Evolutionary conservation across 2,113 vertebrate genomes (phyloP).

Genomic region (Corynorhinus townsendii): DNA sequence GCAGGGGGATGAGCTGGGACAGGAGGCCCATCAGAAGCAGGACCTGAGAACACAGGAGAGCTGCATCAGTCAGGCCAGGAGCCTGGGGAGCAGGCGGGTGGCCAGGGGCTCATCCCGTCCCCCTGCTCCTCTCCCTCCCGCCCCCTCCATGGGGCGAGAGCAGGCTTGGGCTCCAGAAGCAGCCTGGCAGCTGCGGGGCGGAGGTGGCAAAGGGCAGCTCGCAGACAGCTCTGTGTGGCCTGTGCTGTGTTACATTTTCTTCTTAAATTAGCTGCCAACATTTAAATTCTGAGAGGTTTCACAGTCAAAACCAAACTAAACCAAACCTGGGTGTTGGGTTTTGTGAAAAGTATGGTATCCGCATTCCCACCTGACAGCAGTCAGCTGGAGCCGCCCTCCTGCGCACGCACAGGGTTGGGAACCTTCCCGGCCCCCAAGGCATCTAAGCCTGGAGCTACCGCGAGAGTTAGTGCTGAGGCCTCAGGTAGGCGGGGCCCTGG

Average conservation of each 20-base stretch:
- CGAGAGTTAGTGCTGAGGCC: background rate
- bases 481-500: no score
- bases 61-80: background rate
- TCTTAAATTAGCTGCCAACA: background rate
- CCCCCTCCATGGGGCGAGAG: rapidly evolving
- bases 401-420: rapidly evolving
- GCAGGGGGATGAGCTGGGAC: background rate
- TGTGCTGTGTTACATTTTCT: background rate
- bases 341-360: background rate
- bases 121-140: no score
- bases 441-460: background rate
- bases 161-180: background rate
- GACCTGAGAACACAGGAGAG: background rate
- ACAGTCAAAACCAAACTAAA: background rate
- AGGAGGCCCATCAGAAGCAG: background rate
- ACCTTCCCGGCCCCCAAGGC: background rate
- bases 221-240: background rate
- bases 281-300: background rate
- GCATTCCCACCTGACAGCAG: background rate
- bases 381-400: background rate
- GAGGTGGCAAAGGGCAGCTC: background rate
- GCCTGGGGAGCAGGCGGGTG: background rate
- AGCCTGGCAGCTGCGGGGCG: rapidly evolving
- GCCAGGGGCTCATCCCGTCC: background rate
- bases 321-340: background rate